Evolutionary conservation across 1,140 invertebrate species (phyloP), one percentile per base, ranked within the genome.

Genomic region (Leucophenga varia): DNA sequence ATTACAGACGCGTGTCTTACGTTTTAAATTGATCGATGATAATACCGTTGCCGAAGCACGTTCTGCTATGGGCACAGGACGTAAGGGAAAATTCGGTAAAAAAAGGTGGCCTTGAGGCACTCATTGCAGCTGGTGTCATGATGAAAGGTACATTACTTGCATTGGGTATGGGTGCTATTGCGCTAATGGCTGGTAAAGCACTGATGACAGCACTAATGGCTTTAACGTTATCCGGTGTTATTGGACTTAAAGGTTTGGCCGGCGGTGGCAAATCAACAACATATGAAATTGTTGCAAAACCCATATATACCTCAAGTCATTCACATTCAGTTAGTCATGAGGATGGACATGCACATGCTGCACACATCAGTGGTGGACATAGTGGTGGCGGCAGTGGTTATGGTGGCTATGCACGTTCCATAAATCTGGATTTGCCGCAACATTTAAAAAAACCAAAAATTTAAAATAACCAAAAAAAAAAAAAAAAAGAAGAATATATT

Each of bases 241-340:
- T 89, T 18, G 87, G 87, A 0, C 72, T 91, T 3, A 90, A 90
- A 54, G 84, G 85, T 0, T 59, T 89, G n/a, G 79, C 84, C 0
- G 63, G 80, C 5, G 82, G 82, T 13, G 81, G 83, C 16, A 86
- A 87, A 54, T 86, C 86, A 16, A 89, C 88, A 1, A 90, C 88
- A 0, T 91, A 91, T 61, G 89, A 91, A 73, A 89, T 91, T 38
- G 84, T 91, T 22, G 85, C 86, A 39, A 91, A 90, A 55, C 89
- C 89, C 0, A 80, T 90, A 1, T 88, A 90, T 64, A 81, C 81
- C 0, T 83, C 84, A 35, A 80, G 83, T 0, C 86, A 89, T 53
- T 82, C 82, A 2, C 87, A 90, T 48, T 89, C 87, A 8, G 81
- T 83, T 0, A 80, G 78, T 5, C 84, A 89, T 41, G 81, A 83